Evolutionary conservation across 2,888 invertebrate species (phyloP).

Genomic region (Brenthis daphne): DNA sequence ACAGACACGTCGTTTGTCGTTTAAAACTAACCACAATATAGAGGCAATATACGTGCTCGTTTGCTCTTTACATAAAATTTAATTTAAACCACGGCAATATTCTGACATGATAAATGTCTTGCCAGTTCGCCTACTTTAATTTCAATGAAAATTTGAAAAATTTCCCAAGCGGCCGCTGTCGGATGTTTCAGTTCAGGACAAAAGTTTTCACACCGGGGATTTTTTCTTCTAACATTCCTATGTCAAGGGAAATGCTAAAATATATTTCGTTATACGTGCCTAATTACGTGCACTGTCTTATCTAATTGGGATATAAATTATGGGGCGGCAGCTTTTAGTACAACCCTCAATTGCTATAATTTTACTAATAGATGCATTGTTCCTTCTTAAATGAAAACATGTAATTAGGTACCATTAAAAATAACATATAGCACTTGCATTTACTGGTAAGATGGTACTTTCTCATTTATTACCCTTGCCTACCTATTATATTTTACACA

Average conservation of each 20-base stretch:
- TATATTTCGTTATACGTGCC: constrained; percentile 1
- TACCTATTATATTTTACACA: too few species aligned
- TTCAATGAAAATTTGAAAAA: constrained; percentile 77
- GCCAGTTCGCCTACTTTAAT: constrained; percentile 60
- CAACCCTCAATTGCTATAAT: too few species aligned
- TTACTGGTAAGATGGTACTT: too few species aligned
- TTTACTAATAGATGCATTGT: too few species aligned
- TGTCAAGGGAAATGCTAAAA: background rate
- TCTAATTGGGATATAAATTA: background rate
- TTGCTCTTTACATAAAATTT: constrained; percentile 41
- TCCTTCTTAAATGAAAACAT: too few species aligned
- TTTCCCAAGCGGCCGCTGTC: constrained; percentile 64
- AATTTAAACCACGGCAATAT: constrained; percentile 50
- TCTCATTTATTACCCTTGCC: too few species aligned
- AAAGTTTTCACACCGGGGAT: constrained; percentile 30
- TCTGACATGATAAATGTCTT: constrained; percentile 66
- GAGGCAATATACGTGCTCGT: constrained; percentile 24
- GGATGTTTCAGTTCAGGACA: constrained; percentile 37
- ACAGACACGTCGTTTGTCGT: constrained; percentile 19
- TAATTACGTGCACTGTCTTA: background rate
- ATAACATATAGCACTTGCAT: too few species aligned
- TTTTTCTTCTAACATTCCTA: constrained; percentile 19
- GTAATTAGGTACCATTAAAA: too few species aligned
- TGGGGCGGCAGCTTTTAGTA: too few species aligned
- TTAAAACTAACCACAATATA: constrained; percentile 25